Conservation (phyloP, 2,797 vertebrate genomes). For the Macropodus opercularis region DNA sequence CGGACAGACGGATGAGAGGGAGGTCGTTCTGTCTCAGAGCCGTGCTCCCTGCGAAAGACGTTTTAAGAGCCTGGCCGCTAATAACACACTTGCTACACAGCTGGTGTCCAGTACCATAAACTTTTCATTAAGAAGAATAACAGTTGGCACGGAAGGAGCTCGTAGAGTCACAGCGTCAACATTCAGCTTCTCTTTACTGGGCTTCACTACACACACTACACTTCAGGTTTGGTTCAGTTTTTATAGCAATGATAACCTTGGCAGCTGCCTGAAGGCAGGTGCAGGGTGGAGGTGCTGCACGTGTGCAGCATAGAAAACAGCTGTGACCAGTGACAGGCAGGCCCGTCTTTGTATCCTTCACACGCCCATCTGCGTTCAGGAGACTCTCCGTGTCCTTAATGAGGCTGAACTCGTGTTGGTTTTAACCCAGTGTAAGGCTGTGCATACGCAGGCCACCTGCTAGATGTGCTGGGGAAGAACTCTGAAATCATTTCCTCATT, state of each 20-base stretch:
- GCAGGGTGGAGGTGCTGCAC: conserved; percentile 57
- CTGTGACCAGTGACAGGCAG: conserved; percentile 54
- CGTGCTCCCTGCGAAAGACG: too few relatives aligned
- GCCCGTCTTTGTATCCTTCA: conserved; percentile 42
- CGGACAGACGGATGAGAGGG: too few relatives aligned
- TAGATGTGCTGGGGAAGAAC: background rate
- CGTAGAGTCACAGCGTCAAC: conserved; percentile 2
- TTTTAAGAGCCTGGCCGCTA: too few relatives aligned
- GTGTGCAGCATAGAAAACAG: conserved; percentile 70
- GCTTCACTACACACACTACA: conserved; percentile 1
- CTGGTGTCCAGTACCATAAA: background rate
- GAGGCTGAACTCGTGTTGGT: conserved; percentile 42
- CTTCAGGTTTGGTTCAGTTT: conserved; percentile 24
- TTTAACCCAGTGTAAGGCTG: conserved; percentile 17
- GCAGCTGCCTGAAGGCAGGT: conserved; percentile 67
- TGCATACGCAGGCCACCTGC: background rate
- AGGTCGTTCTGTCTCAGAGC: too few relatives aligned
- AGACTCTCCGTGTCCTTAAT: conserved; percentile 43
- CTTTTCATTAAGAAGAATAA: too few relatives aligned
- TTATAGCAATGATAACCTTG: conserved; percentile 44
- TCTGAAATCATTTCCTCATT: too few relatives aligned
- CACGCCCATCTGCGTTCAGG: conserved; percentile 28
- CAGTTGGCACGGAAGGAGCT: too few relatives aligned
- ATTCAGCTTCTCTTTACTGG: conserved; percentile 7
- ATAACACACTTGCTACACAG: too few relatives aligned